Evolutionary conservation across 2,113 vertebrate genomes (phyloP), one percentile per base, ranked within the genome.

Genomic region (Campylomormyrus numenius): DNA sequence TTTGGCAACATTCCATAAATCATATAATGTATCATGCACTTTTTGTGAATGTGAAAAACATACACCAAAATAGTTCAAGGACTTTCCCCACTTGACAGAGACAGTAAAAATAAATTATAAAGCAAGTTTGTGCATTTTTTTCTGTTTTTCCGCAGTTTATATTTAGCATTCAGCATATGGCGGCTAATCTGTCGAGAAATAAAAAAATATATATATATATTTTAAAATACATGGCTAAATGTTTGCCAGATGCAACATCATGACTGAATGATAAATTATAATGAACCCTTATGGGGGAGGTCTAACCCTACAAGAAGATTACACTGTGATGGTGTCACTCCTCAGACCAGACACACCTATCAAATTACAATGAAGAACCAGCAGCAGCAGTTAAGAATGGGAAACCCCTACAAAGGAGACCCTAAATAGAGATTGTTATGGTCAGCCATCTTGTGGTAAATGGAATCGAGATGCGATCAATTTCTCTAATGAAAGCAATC

Each of bases 131-230:
- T 42, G 74, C 74, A 8, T 77, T 77, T 91, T 88, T 92, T 49
- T 50, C 4, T 19, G 9, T 6, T 90, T 92, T 91, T 90, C 42
- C 91, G 62, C 85, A 77, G 91, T 49, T 91, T 90, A 91, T 62
- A 91, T 93, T 94, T 91, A 91, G 92, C 94, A 89, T 56, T 45
- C 88, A 90, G 19, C 85, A 85, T 90, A 92, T 94, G 93, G 92
- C 93, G 94, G 91, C 90, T 27, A 77, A 84, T 87, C 88, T 89
- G 66, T 27, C 5, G 6, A 6, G 19, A 45, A 48, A 85, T 11
- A 48, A 85, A 85, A 45, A 24, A 3, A 45, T 8, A 39, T 39
- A 39, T 39, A 39, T 39, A 15, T 50, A 31, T 46, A 70, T 53
- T 48, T 52, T 87, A 8, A 84, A 88, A 52, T 49, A 56, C 62